Evolutionary conservation across 2,797 vertebrate species (phyloP).

Genomic region (Crocidura indochinensis): DNA sequence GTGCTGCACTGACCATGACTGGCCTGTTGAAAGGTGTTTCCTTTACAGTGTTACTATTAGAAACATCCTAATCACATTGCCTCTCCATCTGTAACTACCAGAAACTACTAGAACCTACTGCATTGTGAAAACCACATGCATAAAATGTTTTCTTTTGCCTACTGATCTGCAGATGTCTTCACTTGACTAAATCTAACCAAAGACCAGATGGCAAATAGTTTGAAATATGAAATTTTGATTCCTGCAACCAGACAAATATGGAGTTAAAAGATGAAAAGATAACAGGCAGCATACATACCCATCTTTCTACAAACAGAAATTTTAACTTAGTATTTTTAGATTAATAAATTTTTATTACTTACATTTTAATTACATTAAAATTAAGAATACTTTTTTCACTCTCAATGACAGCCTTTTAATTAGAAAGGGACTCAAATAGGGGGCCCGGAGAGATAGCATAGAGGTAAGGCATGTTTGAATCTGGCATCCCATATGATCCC

Average conservation of each 20-base stretch:
- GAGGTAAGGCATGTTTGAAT: too few relatives aligned
- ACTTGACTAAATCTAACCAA: conserved; percentile 21
- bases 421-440: neutral
- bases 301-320: neutral
- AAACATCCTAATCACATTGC: neutral
- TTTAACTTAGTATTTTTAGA: neutral
- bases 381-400: neutral
- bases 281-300: neutral
- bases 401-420: neutral
- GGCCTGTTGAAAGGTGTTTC: neutral
- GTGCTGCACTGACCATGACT: neutral
- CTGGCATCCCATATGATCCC: too few relatives aligned
- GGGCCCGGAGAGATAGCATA: too few relatives aligned
- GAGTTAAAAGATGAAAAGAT: neutral
- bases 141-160: conserved; percentile 16
- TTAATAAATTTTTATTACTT: neutral
- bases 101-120: neutral
- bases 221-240: conserved; percentile 12
- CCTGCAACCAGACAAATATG: neutral
- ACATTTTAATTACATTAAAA: neutral
- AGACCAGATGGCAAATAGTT: conserved; percentile 12
- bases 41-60: neutral
- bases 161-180: conserved; percentile 15
- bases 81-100: neutral
- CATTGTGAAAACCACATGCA: neutral